Evolutionary conservation across 2,113 vertebrate genomes (phyloP), one percentile per base, ranked within the genome.

Genomic region (Rallus limicola): DNA sequence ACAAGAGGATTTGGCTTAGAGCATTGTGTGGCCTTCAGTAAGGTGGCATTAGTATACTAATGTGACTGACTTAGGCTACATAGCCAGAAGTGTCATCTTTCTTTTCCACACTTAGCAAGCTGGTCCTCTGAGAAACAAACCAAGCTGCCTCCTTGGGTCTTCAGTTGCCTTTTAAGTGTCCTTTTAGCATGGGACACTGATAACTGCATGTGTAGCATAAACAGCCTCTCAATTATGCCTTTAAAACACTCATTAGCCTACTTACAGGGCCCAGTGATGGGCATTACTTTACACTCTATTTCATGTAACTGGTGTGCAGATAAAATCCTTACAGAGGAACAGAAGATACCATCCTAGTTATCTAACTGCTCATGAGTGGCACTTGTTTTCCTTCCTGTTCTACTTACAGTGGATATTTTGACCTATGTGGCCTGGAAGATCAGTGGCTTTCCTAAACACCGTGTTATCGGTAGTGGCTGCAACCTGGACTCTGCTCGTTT

Each of bases 381-480:
- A 21, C 21, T 81, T 89, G 10, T 13, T 64, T 7, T 36, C 34
- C 6, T 88, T 36, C 28, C 48, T 88, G n/a, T 91, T 96, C 71
- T 91, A 19, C 92, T 71, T 38, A 13, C 86, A 99, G 99, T 99
- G 96, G 99, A 99, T 96, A 98, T 99, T 97, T 94, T 99, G 98
- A 99, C 99, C 94, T 99, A 99, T 0, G 99, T 99, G 97, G 99
- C 99, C 72, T 99, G 99, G 99, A 99, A 99, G 97, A 98, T 99
- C 97, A 99, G 99, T 16, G 99, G 99, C 31, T 99, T 99, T 97
- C 99, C 99, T 77, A 99, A 99, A 86, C 98, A 99, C 97, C 99
- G 99, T 6, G 98, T 99, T 64, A 99, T 99, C 16, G 99, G 99
- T 65, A 99, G 99, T 2, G 99, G 99, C 94, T 99, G 99, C 89